phyloP scores from a whole-genome alignment of 2,888 invertebrate species.

The Orthosia incerta region DNA sequence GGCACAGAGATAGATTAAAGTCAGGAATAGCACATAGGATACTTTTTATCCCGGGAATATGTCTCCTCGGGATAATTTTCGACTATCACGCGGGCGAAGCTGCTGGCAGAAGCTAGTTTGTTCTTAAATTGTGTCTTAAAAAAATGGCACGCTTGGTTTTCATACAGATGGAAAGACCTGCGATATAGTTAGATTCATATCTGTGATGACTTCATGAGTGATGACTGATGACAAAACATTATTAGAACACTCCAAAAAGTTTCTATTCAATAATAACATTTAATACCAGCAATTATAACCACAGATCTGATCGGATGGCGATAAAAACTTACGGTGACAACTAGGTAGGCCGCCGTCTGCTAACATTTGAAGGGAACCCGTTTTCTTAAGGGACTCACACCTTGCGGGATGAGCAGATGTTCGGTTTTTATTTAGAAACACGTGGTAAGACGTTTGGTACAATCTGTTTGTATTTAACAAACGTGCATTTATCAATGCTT shows the following conservation, averaged over 20 bases:
- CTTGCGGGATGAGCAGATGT: conserved; percentile 58
- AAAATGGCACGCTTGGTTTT: too few species aligned
- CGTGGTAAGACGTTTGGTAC: conserved; percentile 4
- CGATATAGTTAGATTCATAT: too few species aligned
- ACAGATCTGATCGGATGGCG: background rate
- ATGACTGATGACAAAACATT: background rate
- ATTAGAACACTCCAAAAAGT: background rate
- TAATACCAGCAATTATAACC: conserved; percentile 9
- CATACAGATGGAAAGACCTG: too few species aligned
- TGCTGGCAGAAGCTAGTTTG: too few species aligned
- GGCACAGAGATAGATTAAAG: too few species aligned
- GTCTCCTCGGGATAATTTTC: too few species aligned
- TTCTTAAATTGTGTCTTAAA: too few species aligned
- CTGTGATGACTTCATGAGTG: too few species aligned
- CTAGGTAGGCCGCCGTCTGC: background rate
- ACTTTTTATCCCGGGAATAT: too few species aligned
- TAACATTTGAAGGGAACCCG: conserved; percentile 55
- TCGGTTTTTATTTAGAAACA: conserved; percentile 23
- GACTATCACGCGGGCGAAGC: too few species aligned
- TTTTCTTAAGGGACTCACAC: conserved; percentile 41
- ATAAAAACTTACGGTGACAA: conserved; percentile 43
- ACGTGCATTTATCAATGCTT: background rate
- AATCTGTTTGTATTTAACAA: conserved; percentile 9
- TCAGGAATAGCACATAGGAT: too few species aligned
- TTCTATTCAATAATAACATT: background rate